Base-by-base conservation (phyloP, 1,140 invertebrate species). In the Manduca sexta region DNA sequence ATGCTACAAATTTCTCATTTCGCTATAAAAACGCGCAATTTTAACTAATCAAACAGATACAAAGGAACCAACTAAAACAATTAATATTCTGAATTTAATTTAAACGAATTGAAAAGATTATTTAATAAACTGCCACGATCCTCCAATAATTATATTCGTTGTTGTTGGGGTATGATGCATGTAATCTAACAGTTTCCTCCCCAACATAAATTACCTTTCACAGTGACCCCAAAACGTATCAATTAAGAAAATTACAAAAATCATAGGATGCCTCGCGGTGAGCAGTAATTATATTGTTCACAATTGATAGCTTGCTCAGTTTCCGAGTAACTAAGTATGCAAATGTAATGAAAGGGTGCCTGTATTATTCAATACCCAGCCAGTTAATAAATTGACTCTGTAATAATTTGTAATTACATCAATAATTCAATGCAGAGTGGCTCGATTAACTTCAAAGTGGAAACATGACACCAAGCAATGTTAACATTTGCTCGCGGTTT, bases 141-240 rank as follows among this genome's bases (percentile, higher is more conserved):
- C n/a, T n/a, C n/a, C n/a, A n/a, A n/a, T n/a, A 26, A 26, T 26
- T 26, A 26, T 8, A 8, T 26, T 26, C 21, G 21, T 8, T 26
- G 8, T 8, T 5, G 21, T 26, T 8, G 21, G n/a, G 0, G 21
- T 26, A 26, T 26, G 4, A 26, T 26, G 21, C 21, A 26, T 8
- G 21, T 26, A 26, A 26, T 26, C 21, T 26, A 5, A 8, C 8
- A 5, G 21, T 26, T 26, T 26, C 21, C 0, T n/a, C n/a, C 31
- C 16, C 44, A 39, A 49, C 29, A 35, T 34, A 31, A 29, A 52
- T 52, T 52, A 52, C 47, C 49, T 53, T 56, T 49, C 45, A 50
- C 57, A 56, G 56, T 46, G 50, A 52, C 16, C 49, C 54, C 50
- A 34, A 64, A 56, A 56, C 49, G 42, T 56, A 49, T 52, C 54